Base-by-base conservation (phyloP, 2,797 vertebrate genomes). In the Trachurus trachurus region DNA sequence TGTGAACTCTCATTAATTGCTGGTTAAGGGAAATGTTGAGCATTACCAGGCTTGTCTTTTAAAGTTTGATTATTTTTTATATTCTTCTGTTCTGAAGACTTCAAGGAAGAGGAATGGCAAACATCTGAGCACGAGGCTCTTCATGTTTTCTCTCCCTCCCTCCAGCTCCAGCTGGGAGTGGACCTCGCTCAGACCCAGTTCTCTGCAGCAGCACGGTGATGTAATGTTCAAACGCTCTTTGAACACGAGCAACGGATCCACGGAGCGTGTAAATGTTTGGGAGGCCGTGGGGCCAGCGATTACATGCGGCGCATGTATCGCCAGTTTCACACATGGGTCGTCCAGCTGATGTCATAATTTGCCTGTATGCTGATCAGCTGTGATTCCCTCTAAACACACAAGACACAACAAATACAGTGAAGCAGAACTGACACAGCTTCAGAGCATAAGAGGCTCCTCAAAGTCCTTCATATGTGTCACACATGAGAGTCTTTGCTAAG, bases 181-280 rank as follows among this genome's bases (percentile, higher is more conserved):
- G 76, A 66, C 61, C 57, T 60, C 1, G 19, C 71, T 58, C 75
- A 84, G 71, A 63, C 61, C 62, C 63, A 5, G 12, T 67, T 44
- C 31, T 34, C 31, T 34, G 31, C 63, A 62, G 72, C 37, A 5
- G 53, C 3, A 0, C 6, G 2, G 34, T 84, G 87, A 85, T 73
- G 84, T 80, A 76, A 87, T 81, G 87, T 83, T 84, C 81, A 80
- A 54, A 68, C 69, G 73, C 79, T 39, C 34, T 77, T 66, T 60
- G 63, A 87, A 80, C 49, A 21, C 63, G 52, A 61, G 61, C 63
- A 44, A 45, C 44, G 39, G 58, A 59, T 71, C 63, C 15, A 21
- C 22, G 19, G 29, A 50, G 75, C 40, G 44, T 78, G 63, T 26
- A 63, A 71, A 71, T 54, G 71, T 79, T 80, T 66, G 39, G n/a